Percentiles rank a stretch among this genome's conserved stretches.
phyloP scores from a whole-genome alignment of 2,113 vertebrate genomes.

The Neotoma lepida region DNA sequence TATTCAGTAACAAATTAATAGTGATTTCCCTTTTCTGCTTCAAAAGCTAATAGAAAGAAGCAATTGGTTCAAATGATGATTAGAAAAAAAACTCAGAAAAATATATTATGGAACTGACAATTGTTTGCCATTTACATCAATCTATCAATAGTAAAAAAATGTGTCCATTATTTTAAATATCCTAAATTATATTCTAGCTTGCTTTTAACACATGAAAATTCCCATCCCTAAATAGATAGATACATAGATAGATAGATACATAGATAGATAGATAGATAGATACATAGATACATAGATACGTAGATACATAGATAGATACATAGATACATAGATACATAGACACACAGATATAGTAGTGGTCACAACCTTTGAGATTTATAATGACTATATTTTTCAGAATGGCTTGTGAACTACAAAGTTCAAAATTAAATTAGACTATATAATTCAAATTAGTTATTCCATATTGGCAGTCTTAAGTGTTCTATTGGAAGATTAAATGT shows the following conservation, averaged over 20 bases:
- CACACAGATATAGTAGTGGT: fast-evolving
- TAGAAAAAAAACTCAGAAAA: not conserved
- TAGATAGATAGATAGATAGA: not conserved
- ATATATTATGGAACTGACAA: not conserved
- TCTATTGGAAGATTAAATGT: not conserved
- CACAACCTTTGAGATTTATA: not conserved
- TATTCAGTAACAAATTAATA: not conserved
- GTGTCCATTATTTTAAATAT: not conserved
- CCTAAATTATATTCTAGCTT: not conserved
- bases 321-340: not conserved
- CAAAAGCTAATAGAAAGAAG: not conserved
- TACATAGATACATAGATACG: not conserved
- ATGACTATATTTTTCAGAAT: not conserved
- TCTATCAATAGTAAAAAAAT: not conserved
- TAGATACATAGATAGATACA: not conserved
- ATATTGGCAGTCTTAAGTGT: not conserved
- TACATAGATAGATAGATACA: not conserved
- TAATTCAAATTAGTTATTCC: not conserved
- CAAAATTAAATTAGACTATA: not conserved
- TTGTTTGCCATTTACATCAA: not conserved
- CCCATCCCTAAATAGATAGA: not conserved
- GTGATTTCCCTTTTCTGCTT: not conserved
- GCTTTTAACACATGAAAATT: not conserved
- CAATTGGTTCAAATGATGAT: no score
- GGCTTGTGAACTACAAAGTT: not conserved